Conservation (phyloP, 2,888 invertebrate species). For the Carterocephalus palaemon region DNA sequence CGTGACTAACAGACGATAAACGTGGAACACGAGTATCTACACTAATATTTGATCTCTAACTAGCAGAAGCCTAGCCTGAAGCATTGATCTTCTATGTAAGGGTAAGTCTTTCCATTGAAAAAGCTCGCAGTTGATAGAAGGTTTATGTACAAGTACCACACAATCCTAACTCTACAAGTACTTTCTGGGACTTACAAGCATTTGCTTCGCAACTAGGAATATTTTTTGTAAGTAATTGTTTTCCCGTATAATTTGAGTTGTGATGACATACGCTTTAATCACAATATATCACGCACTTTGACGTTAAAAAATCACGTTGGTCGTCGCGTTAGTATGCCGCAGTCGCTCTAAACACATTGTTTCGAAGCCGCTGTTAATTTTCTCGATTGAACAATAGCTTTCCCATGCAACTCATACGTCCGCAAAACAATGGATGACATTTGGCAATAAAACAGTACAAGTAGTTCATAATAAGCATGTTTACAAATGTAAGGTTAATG, state of each 20-base stretch:
- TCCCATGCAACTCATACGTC: conserved; percentile 45
- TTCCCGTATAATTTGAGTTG: conserved; percentile 27
- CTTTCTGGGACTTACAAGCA: too few relatives aligned
- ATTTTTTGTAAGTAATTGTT: not conserved
- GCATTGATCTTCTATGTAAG: not conserved
- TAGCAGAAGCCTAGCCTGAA: not conserved
- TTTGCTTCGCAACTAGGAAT: conserved; percentile 6
- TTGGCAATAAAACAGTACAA: conserved; percentile 62
- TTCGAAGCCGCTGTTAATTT: conserved; percentile 26
- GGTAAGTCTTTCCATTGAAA: conserved; percentile 33
- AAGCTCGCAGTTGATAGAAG: conserved; percentile 36
- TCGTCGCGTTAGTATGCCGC: conserved; percentile 35
- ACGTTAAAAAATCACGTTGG: conserved; percentile 11
- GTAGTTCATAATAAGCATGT: conserved; percentile 23
- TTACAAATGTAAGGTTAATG: conserved; percentile 3
- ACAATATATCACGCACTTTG: conserved; percentile 19
- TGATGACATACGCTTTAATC: conserved; percentile 33
- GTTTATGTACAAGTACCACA: too few relatives aligned
- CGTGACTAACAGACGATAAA: not conserved
- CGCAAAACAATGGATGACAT: conserved; percentile 51
- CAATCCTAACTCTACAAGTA: too few relatives aligned
- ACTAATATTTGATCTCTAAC: not conserved
- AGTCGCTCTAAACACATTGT: conserved; percentile 41
- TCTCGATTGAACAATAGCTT: conserved; percentile 45
- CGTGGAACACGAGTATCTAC: not conserved